These are phyloP conservation scores for Pristionchus entomophagus DNA, from an alignment of 2,888 invertebrate genomes.

Conservation along the genomic window DNA sequence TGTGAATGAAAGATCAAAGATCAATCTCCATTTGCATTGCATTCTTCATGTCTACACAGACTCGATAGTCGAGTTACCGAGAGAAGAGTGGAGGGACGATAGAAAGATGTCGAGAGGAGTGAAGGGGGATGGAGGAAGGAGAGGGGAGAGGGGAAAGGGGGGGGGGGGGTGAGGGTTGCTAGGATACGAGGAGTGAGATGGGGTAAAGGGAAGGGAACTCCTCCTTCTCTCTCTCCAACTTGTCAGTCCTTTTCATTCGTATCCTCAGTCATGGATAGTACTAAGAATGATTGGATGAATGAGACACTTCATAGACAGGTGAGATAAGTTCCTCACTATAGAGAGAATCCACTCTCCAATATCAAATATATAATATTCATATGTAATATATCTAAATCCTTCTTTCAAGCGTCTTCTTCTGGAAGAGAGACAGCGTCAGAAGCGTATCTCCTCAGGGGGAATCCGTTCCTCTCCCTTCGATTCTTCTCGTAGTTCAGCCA, in stretches of 20 bases:
- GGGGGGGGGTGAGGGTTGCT: slow-evolving; percentile 25
- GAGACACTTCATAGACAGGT: slow-evolving; percentile 48
- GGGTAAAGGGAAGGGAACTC: background rate
- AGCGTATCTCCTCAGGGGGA: slow-evolving; percentile 62
- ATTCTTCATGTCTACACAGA: background rate
- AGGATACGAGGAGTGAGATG: slow-evolving; percentile 19
- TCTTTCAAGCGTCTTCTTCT: slow-evolving; percentile 68
- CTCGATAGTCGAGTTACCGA: background rate
- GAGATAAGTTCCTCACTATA: background rate
- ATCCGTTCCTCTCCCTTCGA: slow-evolving; percentile 48
- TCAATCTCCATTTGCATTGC: background rate
- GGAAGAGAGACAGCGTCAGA: slow-evolving; percentile 72
- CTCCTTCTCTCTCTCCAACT: background rate
- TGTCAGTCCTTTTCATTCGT: background rate
- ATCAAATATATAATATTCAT: no score
- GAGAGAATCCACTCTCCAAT: no score
- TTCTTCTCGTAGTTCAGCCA: background rate
- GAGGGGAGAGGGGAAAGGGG: background rate
- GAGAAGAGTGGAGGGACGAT: background rate
- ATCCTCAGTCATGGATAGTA: slow-evolving; percentile 33
- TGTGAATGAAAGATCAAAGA: background rate
- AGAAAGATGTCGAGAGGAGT: no score
- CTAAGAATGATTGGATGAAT: slow-evolving; percentile 1
- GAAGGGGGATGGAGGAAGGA: background rate
- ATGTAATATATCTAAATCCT: no score